Percentiles rank a stretch among this genome's conserved stretches.
Evolutionary conservation across 2,888 invertebrate species (phyloP).

Genomic region (Melipona bicolor): DNA sequence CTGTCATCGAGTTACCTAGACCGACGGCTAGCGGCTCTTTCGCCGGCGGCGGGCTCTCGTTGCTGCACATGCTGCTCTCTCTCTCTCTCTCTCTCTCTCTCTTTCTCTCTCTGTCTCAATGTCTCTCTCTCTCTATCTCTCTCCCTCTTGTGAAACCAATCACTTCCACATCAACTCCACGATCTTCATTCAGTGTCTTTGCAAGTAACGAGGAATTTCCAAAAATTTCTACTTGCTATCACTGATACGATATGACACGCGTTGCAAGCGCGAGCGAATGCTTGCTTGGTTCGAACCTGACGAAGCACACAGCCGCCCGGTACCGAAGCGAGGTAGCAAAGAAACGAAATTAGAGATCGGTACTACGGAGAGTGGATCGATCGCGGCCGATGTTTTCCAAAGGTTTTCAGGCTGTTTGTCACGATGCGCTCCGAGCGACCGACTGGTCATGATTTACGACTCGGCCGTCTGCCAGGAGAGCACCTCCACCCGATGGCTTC

Average conservation of each 20-base stretch:
- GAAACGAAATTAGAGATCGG: constrained; percentile 43
- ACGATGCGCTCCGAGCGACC: constrained; percentile 77
- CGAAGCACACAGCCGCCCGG: not conserved
- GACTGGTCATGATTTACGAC: constrained; percentile 83
- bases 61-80: constrained; percentile 81
- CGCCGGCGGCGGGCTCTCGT: constrained; percentile 81
- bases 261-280: not conserved
- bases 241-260: not conserved
- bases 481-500: constrained; percentile 45
- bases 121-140: not conserved
- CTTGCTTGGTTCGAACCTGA: not conserved
- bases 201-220: not conserved
- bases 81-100: not conserved
- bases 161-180: not conserved
- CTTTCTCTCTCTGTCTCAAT: not conserved
- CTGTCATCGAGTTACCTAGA: constrained; percentile 79
- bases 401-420: constrained; percentile 69
- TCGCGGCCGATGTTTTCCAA: constrained; percentile 67
- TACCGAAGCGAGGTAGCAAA: not conserved
- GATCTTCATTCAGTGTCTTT: not conserved
- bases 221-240: not conserved
- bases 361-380: constrained; percentile 46
- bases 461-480: constrained; percentile 68
- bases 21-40: constrained; percentile 80
- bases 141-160: not conserved